Base-by-base conservation (phyloP, 2,888 invertebrate genomes). In the Melikaiella ostensackeni region DNA sequence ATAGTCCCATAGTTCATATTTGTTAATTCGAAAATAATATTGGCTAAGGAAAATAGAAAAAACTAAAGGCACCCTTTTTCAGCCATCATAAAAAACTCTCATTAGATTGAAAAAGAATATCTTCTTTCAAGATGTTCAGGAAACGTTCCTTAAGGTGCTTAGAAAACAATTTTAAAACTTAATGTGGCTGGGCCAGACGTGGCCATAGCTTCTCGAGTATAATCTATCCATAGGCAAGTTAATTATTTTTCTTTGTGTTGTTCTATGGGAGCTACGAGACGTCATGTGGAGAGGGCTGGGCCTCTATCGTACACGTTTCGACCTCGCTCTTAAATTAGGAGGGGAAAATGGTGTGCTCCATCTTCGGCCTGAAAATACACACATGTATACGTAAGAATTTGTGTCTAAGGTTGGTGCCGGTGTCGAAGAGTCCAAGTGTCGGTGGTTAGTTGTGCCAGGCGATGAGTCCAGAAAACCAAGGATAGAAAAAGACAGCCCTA, bases 231-330 rank as follows among this genome's bases (percentile, higher is more conserved):
- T 80, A 84, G 85, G 85, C 81, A 82, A 84, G 87, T 84, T 90
- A 89, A 90, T 90, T 90, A 89, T 90, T 89, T 89, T 86, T 83
- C 86, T 88, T 89, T 87, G 88, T 89, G 85, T 42, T 81, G 83
- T 75, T 81, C 81, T 81, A 80, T 78, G 82, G 84, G 84, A 86
- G 85, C 82, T 82, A 82, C 77, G 62, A 81, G 88, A 84, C 87
- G 83, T 86, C 88, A 89, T 85, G 88, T 84, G 82, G 88, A 84
- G 88, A 87, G 82, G 85, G 82, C 81, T 81, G 81, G 80, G 27
- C 77, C 78, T 70, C 73, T 70, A 75, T 66, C 74, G 73, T 75
- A 77, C 77, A 81, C 70, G 46, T 79, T 79, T 80, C 81, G 82
- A 81, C 78, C 82, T 83, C 80, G 80, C 79, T 85, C 81, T 82